Evolutionary conservation across 2,113 vertebrate species (phyloP).

Genomic region (Oceanites oceanicus): DNA sequence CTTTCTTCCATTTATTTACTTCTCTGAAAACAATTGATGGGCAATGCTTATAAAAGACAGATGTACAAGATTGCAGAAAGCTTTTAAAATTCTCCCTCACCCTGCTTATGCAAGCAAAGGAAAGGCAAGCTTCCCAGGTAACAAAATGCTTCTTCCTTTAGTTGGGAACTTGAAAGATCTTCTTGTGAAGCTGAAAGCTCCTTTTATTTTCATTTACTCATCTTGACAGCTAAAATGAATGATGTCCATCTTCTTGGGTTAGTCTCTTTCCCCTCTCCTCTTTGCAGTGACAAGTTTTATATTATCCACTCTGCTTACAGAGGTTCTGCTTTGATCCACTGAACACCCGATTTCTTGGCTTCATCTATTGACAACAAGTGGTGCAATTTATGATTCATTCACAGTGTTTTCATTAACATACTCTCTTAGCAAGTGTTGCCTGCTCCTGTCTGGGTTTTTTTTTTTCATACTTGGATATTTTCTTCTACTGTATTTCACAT

Average conservation of each 20-base stretch:
- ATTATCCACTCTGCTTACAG: neutral
- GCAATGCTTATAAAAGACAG: neutral
- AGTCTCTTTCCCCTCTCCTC: neutral
- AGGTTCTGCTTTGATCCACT: neutral
- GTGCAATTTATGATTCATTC: neutral
- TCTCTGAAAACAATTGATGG: neutral
- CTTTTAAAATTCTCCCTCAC: neutral
- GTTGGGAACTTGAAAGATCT: neutral
- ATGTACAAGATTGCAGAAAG: neutral
- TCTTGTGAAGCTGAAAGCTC: neutral
- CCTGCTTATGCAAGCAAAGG: neutral
- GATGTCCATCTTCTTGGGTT: neutral
- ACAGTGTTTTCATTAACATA: neutral
- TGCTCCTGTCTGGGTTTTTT: neutral
- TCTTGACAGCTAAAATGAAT: neutral
- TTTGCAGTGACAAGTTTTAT: neutral
- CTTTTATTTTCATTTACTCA: conserved; percentile 3
- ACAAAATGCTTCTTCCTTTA: neutral
- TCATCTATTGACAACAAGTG: neutral
- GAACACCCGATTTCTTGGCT: neutral
- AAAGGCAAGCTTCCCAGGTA: neutral
- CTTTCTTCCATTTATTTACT: neutral
- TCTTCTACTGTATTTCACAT: neutral
- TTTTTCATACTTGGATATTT: neutral
- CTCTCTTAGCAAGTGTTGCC: neutral